Base-by-base conservation (phyloP, 2,113 vertebrate genomes). In the Suncus etruscus region DNA sequence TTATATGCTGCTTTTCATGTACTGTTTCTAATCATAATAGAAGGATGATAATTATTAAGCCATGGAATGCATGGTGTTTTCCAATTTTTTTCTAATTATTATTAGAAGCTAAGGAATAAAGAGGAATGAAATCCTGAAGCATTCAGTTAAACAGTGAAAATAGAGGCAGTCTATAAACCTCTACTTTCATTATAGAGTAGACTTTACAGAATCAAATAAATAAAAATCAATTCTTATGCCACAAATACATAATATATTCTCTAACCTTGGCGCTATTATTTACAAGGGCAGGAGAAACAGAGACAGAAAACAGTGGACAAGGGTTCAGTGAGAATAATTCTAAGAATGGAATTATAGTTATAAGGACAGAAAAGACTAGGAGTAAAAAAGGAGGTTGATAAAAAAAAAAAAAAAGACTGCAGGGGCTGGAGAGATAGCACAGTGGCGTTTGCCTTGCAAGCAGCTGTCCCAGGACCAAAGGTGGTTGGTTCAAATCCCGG, bases 21-120 rank as follows among this genome's bases (percentile, higher is more conserved):
- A 77, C 15, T 92, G 5, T 87, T 94, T 95, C 91, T 61, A 90
- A 87, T 93, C 29, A 91, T 79, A 91, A 92, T 0, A 92, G 45
- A 85, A 91, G 61, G 25, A 14, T 89, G 15, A 10, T 48, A 72
- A 88, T 81, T 72, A 91, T 80, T 85, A 79, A 80, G 78, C 32
- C 81, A 81, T 29, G 20, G 31, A 87, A 85, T 51, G 88, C 75
- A 90, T 5, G 39, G 65, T 82, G 10, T 73, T 93, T 79, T 80
- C 65, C 31, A 75, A 80, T 91, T 68, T 73, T 72, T 87, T 69
- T 69, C 14, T 69, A 69, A n/a, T 31, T 69, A 31, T 61, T 89
- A 11, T 84, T 45, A 29, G 39, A 89, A 92, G 84, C 14, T 76
- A 89, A 83, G 72, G 20, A 76, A 83, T 80, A 93, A 89, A 77